Conservation (phyloP, 2,888 invertebrate species). For the Nymphalis c-album region DNA sequence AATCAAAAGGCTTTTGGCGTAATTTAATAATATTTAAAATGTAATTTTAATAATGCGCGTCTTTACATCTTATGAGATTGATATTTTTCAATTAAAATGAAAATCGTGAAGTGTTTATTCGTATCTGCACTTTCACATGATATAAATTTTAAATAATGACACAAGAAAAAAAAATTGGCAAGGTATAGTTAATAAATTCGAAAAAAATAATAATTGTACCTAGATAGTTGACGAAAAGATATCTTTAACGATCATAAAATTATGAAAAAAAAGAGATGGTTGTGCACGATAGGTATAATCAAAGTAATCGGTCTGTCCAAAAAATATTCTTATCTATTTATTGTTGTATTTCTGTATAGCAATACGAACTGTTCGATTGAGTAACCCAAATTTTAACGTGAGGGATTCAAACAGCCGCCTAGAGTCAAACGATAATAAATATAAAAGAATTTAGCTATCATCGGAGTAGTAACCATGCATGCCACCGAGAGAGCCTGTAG, state of each 20-base stretch:
- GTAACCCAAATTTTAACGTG: background rate
- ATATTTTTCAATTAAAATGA: slow-evolving; percentile 4
- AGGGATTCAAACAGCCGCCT: slow-evolving; percentile 36
- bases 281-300: slow-evolving; percentile 76
- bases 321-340: slow-evolving; percentile 39
- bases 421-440: slow-evolving; percentile 34
- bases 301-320: slow-evolving; percentile 73
- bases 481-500: slow-evolving; percentile 63
- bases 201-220: slow-evolving; percentile 21
- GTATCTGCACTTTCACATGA: slow-evolving; percentile 21
- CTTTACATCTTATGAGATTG: slow-evolving; percentile 7
- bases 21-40: slow-evolving; percentile 7
- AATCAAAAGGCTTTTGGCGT: slow-evolving; percentile 3
- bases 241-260: slow-evolving; percentile 47
- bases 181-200: slow-evolving; percentile 23
- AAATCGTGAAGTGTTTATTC: slow-evolving; percentile 16
- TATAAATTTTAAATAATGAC: slow-evolving; percentile 12
- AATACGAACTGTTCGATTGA: background rate
- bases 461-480: slow-evolving; percentile 72
- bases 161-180: slow-evolving; percentile 19
- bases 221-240: slow-evolving; percentile 24
- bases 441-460: slow-evolving; percentile 49
- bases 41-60: slow-evolving; percentile 11
- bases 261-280: slow-evolving; percentile 61
- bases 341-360: slow-evolving; percentile 18